Base-by-base conservation (phyloP, 1,140 invertebrate genomes). In the Calosoma granatense region DNA sequence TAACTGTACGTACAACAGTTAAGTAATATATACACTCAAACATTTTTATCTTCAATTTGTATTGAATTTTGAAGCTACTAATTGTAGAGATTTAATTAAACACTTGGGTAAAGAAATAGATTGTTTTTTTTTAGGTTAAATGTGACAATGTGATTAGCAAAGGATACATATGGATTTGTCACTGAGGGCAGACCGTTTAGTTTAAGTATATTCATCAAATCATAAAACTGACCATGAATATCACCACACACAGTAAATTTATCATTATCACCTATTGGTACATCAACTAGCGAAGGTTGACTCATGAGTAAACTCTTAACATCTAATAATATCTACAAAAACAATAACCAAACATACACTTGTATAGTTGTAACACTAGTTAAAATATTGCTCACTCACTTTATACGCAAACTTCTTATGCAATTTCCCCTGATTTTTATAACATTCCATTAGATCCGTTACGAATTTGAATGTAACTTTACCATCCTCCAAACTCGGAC, bases 181-280 rank as follows among this genome's bases (percentile, higher is more conserved):
- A 90, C 83, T 11, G 92, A 96, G 12, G 97, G 97, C 39, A 95
- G 72, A 11, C 95, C 97, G 76, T 99, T 99, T 39, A 98, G 76
- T 68, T 94, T 80, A 77, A 99, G 99, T 63, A 99, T 97, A 76
- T 99, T 97, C 76, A 97, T 82, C 51, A 99, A 75, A 78, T 99
- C 97, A 74, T 95, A 99, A 77, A 86, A 99, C 75, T 99, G 97
- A 20, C 97, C 97, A 74, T 99, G 97, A 65, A 99, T 94, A 74
- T 99, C 97, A n/a, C 97, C 97, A 76, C 97, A 99, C 54, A 99
- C 88, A 22, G 97, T 99, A 72, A 99, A 99, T 78, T 98, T 98
- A 52, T 85, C 79, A 43, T 89, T 81, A 70, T 90, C 86, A 4
- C 85, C 84, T 62, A 99, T 88, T 59, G 77, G 79, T 51, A 99